phyloP scores from a whole-genome alignment of 2,888 invertebrate species.

The Drosophila parthenogenetica region DNA sequence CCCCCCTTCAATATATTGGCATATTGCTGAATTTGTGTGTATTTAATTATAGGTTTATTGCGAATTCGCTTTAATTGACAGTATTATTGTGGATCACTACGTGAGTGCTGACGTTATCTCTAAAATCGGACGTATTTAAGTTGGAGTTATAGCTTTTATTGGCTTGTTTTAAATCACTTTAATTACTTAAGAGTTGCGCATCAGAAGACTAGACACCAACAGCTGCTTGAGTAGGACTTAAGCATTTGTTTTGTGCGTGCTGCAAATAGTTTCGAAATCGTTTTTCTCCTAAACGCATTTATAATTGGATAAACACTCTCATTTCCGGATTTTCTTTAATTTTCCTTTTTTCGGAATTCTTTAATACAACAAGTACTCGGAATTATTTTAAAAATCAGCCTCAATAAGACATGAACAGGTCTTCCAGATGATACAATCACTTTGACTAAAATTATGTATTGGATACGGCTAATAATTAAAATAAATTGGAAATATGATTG shows the following conservation, averaged over 20 bases:
- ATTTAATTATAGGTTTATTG: slow-evolving; percentile 51
- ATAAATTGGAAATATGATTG: too few relatives aligned
- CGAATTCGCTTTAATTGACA: slow-evolving; percentile 38
- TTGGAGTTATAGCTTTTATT: too few relatives aligned
- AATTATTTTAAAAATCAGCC: too few relatives aligned
- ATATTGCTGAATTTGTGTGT: slow-evolving; percentile 47
- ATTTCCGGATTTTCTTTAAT: neutral
- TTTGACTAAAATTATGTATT: too few relatives aligned
- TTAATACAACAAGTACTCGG: neutral
- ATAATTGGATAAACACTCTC: neutral
- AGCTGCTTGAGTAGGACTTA: neutral
- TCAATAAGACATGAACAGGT: too few relatives aligned
- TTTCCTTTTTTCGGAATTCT: neutral
- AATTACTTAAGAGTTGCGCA: too few relatives aligned
- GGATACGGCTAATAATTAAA: too few relatives aligned
- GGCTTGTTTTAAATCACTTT: too few relatives aligned
- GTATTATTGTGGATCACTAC: slow-evolving; percentile 5
- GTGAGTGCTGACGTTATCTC: neutral
- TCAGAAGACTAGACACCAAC: neutral
- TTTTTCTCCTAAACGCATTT: neutral
- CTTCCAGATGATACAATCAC: too few relatives aligned
- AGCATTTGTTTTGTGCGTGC: neutral
- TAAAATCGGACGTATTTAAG: too few relatives aligned
- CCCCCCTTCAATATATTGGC: slow-evolving; percentile 58
- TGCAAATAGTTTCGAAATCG: neutral